phyloP scores from a whole-genome alignment of 2,113 vertebrate species.

The Choloepus hoffmanni region DNA sequence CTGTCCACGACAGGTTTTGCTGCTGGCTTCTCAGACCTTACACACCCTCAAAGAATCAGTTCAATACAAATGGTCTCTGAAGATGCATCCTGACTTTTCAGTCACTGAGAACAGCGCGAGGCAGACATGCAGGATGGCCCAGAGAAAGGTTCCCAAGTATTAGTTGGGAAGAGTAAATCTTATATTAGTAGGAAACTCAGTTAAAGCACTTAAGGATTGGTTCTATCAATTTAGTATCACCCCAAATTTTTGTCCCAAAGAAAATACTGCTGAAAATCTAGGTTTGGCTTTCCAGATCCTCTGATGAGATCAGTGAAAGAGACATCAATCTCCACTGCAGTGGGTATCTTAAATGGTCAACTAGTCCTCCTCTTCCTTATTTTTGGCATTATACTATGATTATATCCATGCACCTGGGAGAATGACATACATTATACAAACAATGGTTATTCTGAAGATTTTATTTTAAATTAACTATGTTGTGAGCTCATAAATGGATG shows the following conservation, averaged over 20 bases:
- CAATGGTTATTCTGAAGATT: slow-evolving; percentile 50
- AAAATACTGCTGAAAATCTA: slow-evolving; percentile 52
- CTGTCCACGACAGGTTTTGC: neutral
- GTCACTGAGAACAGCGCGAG: neutral
- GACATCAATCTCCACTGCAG: neutral
- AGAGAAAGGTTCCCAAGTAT: neutral
- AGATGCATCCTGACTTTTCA: neutral
- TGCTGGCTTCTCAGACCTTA: neutral
- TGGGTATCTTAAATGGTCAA: slow-evolving; percentile 12
- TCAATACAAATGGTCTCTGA: neutral
- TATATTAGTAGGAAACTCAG: neutral
- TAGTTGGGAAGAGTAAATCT: neutral
- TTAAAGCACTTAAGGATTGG: neutral
- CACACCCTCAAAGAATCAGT: neutral
- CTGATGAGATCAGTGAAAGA: neutral
- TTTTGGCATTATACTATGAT: slow-evolving; percentile 6
- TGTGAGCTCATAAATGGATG: slow-evolving; percentile 17
- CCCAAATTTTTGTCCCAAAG: neutral
- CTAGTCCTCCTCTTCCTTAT: slow-evolving; percentile 44
- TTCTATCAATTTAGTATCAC: neutral
- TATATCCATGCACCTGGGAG: neutral
- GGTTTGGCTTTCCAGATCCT: slow-evolving; percentile 45
- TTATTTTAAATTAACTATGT: slow-evolving; percentile 59
- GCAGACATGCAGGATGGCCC: neutral
- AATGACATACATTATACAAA: slow-evolving; percentile 13